Conservation (phyloP, 2,888 invertebrate species). For the Rotaria magnacalcarata region DNA sequence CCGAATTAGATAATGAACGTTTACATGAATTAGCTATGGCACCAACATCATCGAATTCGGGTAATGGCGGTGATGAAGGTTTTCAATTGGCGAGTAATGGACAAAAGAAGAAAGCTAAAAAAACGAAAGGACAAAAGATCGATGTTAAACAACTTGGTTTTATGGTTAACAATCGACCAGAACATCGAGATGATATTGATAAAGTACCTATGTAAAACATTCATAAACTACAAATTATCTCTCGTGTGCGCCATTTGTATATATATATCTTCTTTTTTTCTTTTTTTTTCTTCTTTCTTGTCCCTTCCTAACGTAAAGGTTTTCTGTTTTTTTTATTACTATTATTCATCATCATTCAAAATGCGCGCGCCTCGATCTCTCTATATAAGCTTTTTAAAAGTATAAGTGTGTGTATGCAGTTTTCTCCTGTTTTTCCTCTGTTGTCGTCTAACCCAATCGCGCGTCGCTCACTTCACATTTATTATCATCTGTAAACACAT, state of each 20-base stretch:
- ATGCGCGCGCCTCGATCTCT: not conserved
- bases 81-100: constrained; percentile 37
- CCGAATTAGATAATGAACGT: not conserved
- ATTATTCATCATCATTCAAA: not conserved
- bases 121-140: constrained; percentile 35
- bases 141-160: constrained; percentile 37
- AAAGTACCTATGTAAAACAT: not conserved
- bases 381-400: constrained; percentile 1
- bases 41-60: not conserved
- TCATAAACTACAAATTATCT: not conserved
- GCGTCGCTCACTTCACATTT: not conserved
- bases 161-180: constrained; percentile 26
- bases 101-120: constrained; percentile 24
- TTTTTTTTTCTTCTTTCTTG: not conserved
- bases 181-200: constrained; percentile 26
- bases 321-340: not conserved
- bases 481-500: not conserved
- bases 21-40: constrained; percentile 30
- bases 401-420: constrained; percentile 10
- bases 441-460: not conserved
- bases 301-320: not conserved
- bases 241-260: constrained; percentile 31
- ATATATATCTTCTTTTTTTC: constrained; percentile 1
- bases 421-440: not conserved
- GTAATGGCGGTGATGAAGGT: constrained; percentile 12